phyloP scores from a whole-genome alignment of 2,888 invertebrate species.

The Orchesellides sinensis region DNA sequence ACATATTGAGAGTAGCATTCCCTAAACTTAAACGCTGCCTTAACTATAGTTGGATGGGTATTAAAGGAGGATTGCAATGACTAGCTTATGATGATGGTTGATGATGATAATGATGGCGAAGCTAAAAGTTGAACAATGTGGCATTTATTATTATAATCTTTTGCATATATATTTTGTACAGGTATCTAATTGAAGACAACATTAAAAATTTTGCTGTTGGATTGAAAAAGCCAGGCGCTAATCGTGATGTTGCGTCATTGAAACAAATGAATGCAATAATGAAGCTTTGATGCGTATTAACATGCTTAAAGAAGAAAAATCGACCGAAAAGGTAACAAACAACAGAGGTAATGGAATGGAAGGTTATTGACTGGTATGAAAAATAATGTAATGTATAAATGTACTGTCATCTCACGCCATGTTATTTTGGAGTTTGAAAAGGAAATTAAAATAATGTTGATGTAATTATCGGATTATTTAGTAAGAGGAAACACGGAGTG shows the following conservation, averaged over 20 bases:
- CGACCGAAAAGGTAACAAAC: too few relatives aligned
- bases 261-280: slow-evolving; percentile 33
- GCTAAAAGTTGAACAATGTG: background rate
- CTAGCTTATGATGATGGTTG: background rate
- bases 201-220: background rate
- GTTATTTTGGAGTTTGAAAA: too few relatives aligned
- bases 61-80: background rate
- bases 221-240: background rate
- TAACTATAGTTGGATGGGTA: background rate
- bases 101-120: background rate
- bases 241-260: background rate
- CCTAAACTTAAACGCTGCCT: background rate
- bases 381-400: background rate
- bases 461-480: too few relatives aligned
- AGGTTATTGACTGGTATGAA: slow-evolving; percentile 28
- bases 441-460: too few relatives aligned
- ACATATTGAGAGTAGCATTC: background rate
- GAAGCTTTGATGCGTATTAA: slow-evolving; percentile 31
- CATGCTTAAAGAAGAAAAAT: slow-evolving; percentile 32
- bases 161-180: background rate
- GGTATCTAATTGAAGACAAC: slow-evolving; percentile 7
- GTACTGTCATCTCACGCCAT: too few relatives aligned
- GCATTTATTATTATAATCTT: background rate
- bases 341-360: slow-evolving; percentile 4
- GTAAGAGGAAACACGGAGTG: too few relatives aligned